A percentile compares a stretch with the other conserved stretches of the same genome.
Evolutionary conservation across 2,888 invertebrate genomes (phyloP).

Genomic region (Ceriagrion tenellum): DNA sequence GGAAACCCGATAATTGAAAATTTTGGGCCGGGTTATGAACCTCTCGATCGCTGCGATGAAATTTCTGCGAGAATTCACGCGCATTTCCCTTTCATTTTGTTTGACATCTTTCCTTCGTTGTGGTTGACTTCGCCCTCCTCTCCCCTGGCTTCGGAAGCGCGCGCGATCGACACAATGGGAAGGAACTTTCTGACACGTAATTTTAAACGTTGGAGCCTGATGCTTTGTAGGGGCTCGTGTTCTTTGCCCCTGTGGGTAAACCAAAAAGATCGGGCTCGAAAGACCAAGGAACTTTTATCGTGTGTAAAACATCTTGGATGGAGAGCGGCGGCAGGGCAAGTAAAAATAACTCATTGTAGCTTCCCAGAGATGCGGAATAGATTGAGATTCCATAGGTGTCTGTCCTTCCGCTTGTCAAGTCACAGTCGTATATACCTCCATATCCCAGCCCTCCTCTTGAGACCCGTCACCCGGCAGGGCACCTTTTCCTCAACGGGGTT

Average conservation of each 20-base stretch:
- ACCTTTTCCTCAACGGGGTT: conserved; percentile 34
- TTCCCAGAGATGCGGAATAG: conserved; percentile 59
- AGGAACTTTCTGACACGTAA: not conserved
- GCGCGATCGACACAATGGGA: not conserved
- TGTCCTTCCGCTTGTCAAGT: conserved; percentile 62
- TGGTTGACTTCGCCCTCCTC: not conserved
- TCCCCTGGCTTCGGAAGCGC: not conserved
- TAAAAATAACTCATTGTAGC: conserved; percentile 62
- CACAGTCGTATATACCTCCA: conserved; percentile 32
- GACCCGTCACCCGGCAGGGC: not conserved
- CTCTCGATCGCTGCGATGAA: not conserved
- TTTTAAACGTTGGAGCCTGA: not conserved
- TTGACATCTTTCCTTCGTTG: not conserved
- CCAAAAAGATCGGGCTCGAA: not conserved
- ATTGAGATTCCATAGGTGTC: conserved; percentile 53
- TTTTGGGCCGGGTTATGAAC: not conserved
- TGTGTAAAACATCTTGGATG: conserved; percentile 34
- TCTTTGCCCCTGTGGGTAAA: not conserved
- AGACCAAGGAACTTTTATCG: conserved; percentile 34
- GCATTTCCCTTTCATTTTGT: not conserved
- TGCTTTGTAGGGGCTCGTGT: not conserved
- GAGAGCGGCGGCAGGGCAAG: not conserved
- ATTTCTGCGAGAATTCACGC: not conserved
- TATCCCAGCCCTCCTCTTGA: conserved; percentile 37
- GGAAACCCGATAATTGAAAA: too few species aligned